Conservation (phyloP, 2,113 vertebrate species). For the Myotis brandtii region DNA sequence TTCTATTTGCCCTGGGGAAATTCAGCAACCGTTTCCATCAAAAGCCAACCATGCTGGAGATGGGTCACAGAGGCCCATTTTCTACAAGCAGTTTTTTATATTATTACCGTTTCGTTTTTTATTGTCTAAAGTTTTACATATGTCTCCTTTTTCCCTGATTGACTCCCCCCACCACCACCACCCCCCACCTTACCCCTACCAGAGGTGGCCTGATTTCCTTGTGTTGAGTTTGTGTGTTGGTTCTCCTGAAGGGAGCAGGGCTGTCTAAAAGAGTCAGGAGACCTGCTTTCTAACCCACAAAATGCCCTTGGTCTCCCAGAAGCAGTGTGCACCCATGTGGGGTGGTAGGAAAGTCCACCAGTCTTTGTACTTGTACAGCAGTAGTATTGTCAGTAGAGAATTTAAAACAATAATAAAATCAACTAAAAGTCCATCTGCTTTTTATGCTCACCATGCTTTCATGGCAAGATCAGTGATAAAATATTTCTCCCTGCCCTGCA, state of each 20-base stretch:
- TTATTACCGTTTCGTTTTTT: neutral
- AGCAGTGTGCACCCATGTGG: neutral
- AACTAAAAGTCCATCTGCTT: neutral
- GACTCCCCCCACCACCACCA: too few relatives aligned
- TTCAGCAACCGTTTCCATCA: too few relatives aligned
- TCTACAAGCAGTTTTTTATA: neutral
- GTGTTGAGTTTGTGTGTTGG: neutral
- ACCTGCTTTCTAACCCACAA: neutral
- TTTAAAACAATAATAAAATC: neutral
- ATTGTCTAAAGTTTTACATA: neutral
- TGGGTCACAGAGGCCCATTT: too few relatives aligned
- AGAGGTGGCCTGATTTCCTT: neutral
- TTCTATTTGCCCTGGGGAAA: too few relatives aligned
- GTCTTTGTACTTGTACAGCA: neutral
- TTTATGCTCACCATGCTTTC: neutral
- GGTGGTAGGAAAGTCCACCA: neutral
- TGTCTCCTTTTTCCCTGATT: too few relatives aligned
- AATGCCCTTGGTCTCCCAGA: neutral
- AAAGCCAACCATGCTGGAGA: too few relatives aligned
- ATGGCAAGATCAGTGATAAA: neutral
- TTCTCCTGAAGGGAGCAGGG: accelerated
- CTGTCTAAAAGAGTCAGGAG: neutral
- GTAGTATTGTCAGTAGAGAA: neutral
- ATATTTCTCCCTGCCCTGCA: neutral
- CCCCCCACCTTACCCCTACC: neutral